These are phyloP conservation scores for Dicranocentrus wangi DNA, from an alignment of 2,888 invertebrate genomes.

Conservation along the genomic window DNA sequence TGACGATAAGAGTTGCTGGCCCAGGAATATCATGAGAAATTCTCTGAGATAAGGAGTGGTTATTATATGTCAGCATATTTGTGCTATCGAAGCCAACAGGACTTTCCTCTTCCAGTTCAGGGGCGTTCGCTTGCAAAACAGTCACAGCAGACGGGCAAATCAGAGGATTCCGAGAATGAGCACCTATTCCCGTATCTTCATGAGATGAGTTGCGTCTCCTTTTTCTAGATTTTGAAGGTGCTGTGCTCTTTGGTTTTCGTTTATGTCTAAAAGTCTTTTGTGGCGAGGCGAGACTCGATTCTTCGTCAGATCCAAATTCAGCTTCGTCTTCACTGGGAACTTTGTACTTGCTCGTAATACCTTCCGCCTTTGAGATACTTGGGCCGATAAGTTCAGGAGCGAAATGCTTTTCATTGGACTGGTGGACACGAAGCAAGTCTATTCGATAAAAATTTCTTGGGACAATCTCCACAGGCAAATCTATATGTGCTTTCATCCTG, in stretches of 20 bases:
- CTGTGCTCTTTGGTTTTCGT: slow-evolving; percentile 1
- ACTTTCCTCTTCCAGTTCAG: too few species aligned
- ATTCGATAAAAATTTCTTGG: slow-evolving; percentile 63
- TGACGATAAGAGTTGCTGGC: neutral
- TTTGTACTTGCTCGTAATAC: neutral
- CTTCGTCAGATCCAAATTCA: too few species aligned
- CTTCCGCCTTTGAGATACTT: too few species aligned
- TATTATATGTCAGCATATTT: too few species aligned
- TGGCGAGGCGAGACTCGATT: too few species aligned
- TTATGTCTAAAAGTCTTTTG: neutral
- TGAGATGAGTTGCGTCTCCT: neutral
- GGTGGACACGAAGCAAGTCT: slow-evolving; percentile 64
- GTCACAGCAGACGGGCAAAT: too few species aligned
- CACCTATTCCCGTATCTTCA: too few species aligned
- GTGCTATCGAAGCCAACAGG: too few species aligned
- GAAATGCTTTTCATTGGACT: slow-evolving; percentile 64
- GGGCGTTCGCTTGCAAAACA: too few species aligned
- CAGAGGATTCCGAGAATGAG: too few species aligned
- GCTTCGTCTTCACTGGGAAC: neutral
- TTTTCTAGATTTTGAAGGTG: neutral
- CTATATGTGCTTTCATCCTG: slow-evolving; percentile 65
- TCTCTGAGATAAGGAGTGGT: neutral
- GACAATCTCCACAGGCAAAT: slow-evolving; percentile 65
- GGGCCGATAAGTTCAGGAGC: slow-evolving; percentile 60
- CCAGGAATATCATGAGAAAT: neutral